phyloP scores from a whole-genome alignment of 2,113 vertebrate genomes.

The Anarrhichthys ocellatus region DNA sequence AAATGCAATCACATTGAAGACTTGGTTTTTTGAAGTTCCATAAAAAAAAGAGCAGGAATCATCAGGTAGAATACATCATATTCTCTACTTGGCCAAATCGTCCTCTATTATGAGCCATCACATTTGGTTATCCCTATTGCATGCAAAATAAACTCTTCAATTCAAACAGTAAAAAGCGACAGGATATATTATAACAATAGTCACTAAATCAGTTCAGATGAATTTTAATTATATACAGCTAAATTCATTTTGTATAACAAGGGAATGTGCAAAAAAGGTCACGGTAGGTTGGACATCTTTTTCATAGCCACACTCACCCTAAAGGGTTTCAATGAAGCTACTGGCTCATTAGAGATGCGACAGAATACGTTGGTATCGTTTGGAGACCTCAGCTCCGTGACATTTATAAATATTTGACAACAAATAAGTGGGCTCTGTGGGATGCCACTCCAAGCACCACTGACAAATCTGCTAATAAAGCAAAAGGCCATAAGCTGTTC shows the following conservation, averaged over 20 bases:
- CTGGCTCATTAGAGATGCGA: conserved; percentile 48
- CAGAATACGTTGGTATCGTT: conserved; percentile 55
- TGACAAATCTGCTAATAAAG: conserved; percentile 64
- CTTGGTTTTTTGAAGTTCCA: neutral
- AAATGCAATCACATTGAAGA: neutral
- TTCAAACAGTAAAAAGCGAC: neutral
- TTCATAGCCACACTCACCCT: neutral
- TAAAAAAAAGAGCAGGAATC: neutral
- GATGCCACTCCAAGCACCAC: conserved; percentile 58
- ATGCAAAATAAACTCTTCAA: neutral
- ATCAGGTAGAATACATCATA: neutral
- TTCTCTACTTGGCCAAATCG: neutral
- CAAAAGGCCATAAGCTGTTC: conserved; percentile 46
- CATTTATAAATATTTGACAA: conserved; percentile 79
- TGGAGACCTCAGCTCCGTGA: conserved; percentile 49
- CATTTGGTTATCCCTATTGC: neutral
- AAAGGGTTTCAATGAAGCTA: conserved; percentile 29
- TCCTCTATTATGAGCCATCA: neutral
- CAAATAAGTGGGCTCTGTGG: conserved; percentile 67
- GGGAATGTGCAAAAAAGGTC: conserved; percentile 9
- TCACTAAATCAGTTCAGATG: neutral
- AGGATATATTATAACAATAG: neutral
- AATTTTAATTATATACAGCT: neutral
- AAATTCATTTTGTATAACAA: neutral
- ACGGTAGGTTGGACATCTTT: neutral